Evolutionary conservation across 1,140 invertebrate species (phyloP).

Genomic region (Procambarus clarkii): DNA sequence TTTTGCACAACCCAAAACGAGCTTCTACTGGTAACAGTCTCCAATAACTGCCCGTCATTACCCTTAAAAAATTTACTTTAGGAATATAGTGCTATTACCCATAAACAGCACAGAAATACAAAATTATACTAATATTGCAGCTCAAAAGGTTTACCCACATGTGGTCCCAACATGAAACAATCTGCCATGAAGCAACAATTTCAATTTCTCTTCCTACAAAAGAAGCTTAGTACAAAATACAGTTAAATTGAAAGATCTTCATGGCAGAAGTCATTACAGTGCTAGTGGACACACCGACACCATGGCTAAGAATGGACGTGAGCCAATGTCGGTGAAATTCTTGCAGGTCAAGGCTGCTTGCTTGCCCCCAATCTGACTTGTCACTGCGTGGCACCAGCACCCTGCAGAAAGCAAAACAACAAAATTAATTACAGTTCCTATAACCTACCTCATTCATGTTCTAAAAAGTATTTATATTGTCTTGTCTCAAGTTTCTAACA

Average conservation of each 20-base stretch:
- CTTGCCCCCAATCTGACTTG: conserved; percentile 8
- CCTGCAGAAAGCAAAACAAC: not conserved
- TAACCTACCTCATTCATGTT: too few species aligned
- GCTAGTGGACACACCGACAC: conserved; percentile 51
- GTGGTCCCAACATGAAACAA: conserved; percentile 56
- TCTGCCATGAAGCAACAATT: conserved; percentile 56
- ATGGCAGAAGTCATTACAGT: conserved; percentile 48
- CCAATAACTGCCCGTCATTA: not conserved
- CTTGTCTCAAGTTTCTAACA: too few species aligned
- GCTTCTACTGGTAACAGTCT: not conserved
- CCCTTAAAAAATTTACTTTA: not conserved
- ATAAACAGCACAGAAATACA: not conserved
- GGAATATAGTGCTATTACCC: not conserved
- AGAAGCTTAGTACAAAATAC: conserved; percentile 63
- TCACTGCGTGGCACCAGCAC: conserved; percentile 61
- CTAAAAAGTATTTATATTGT: too few species aligned
- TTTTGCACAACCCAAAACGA: not conserved
- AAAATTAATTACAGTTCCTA: too few species aligned
- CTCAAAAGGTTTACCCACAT: conserved; percentile 13
- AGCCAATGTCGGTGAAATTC: conserved; percentile 63
- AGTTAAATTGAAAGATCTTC: conserved; percentile 57
- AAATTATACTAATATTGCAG: conserved; percentile 28
- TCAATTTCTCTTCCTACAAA: conserved; percentile 54
- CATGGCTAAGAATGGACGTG: conserved; percentile 52
- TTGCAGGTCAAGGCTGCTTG: conserved; percentile 43